These are phyloP conservation scores for Leptobrachium ailaonicum DNA, from an alignment of 2,113 vertebrate genomes.

Conservation along the genomic window DNA sequence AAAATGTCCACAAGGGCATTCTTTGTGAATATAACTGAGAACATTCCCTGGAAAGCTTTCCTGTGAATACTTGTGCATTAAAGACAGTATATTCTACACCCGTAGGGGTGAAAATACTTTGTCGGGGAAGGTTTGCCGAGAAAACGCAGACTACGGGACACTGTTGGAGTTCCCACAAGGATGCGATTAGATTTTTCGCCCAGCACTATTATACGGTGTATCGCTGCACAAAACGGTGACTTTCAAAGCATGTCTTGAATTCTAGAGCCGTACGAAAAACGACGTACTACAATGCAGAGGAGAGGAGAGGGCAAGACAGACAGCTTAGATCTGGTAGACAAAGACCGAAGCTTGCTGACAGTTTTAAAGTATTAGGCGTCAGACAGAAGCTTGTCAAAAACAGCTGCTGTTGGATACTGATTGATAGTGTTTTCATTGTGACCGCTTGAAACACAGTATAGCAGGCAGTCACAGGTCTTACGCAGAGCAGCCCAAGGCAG, in stretches of 20 bases:
- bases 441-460: conserved; percentile 63
- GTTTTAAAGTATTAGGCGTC: conserved; percentile 90
- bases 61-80: no score
- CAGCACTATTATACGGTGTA: conserved; percentile 38
- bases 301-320: conserved; percentile 62
- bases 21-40: no score
- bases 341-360: conserved; percentile 80
- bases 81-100: no score
- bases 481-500: conserved; percentile 68
- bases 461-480: conserved; percentile 71
- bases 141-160: no score
- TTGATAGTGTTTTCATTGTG: conserved; percentile 92
- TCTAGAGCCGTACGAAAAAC: conserved; percentile 63
- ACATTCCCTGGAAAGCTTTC: no score
- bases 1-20: no score
- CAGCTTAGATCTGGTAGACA: conserved; percentile 70
- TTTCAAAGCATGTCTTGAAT: conserved; percentile 62
- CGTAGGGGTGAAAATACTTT: no score
- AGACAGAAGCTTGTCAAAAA: conserved; percentile 93
- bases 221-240: conserved; percentile 52
- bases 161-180: no score
- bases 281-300: conserved; percentile 60
- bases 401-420: conserved; percentile 91
- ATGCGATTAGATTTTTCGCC: no score
- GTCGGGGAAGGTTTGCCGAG: no score